These are phyloP conservation scores for Anodontia alba DNA, from an alignment of 2,888 invertebrate species.

Conservation along the genomic window DNA sequence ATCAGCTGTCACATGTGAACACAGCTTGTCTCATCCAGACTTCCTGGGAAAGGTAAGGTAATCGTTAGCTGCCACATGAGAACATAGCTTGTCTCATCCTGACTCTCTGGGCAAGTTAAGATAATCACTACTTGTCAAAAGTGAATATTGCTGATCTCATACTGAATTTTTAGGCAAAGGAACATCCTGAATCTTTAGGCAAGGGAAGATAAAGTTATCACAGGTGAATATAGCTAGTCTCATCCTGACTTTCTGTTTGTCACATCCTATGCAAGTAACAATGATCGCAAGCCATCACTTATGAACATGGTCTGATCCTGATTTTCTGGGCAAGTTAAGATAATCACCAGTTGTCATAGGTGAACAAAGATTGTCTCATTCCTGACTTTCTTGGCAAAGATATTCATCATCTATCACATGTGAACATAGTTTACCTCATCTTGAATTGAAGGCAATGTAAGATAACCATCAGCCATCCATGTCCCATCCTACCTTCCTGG, in stretches of 20 bases:
- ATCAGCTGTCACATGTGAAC: slow-evolving; percentile 71
- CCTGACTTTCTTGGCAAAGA: background rate
- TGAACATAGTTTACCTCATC: slow-evolving; percentile 15
- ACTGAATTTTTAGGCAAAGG: background rate
- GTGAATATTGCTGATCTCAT: background rate
- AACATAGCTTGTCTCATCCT: slow-evolving; percentile 4
- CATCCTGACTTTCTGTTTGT: slow-evolving; percentile 1
- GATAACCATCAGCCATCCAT: no score
- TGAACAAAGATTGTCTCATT: background rate
- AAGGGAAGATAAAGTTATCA: slow-evolving; percentile 63
- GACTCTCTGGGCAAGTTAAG: slow-evolving; percentile 3
- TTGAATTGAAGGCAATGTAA: no score
- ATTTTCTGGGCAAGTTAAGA: slow-evolving; percentile 1
- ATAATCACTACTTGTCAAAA: no score
- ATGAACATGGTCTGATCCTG: slow-evolving; percentile 29
- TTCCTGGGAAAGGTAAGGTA: slow-evolving; percentile 3
- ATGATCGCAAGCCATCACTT: slow-evolving; percentile 69
- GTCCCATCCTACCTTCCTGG: no score
- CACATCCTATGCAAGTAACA: background rate
- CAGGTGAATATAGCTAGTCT: slow-evolving; percentile 47
- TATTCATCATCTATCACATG: slow-evolving; percentile 69
- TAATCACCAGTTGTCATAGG: no score
- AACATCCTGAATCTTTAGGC: background rate
- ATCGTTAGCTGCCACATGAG: slow-evolving; percentile 71
- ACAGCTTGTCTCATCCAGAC: slow-evolving; percentile 1